Evolutionary conservation across 2,113 vertebrate species (phyloP).

Genomic region (Jacana jacana): DNA sequence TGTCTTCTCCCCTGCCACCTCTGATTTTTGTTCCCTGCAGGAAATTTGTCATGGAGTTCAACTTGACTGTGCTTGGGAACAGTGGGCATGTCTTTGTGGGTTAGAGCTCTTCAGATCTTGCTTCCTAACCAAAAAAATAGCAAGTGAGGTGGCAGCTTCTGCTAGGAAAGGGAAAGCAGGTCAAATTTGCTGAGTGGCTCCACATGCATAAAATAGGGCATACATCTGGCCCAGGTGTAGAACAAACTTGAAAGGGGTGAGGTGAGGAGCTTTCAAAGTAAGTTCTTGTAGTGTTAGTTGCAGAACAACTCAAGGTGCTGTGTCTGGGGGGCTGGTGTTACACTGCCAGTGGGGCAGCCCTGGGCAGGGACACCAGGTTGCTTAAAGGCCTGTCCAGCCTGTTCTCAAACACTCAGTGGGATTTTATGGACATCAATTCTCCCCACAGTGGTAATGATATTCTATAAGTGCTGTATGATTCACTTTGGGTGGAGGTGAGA

Average conservation of each 20-base stretch:
- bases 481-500: background rate
- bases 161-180: background rate
- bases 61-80: background rate
- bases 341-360: background rate
- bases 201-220: background rate
- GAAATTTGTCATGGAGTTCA: background rate
- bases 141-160: background rate
- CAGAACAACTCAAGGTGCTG: background rate
- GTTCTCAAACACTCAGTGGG: background rate
- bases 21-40: background rate
- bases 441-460: background rate
- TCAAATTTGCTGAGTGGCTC: background rate
- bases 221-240: background rate
- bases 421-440: background rate
- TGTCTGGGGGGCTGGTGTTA: rapidly evolving
- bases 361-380: background rate
- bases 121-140: background rate
- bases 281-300: background rate
- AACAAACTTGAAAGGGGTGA: background rate
- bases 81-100: background rate
- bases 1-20: background rate
- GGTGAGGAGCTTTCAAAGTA: background rate
- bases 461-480: background rate
- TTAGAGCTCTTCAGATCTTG: background rate
- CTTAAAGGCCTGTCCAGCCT: background rate